Percentiles rank a stretch among this genome's conserved stretches.
Evolutionary conservation across 2,113 vertebrate genomes (phyloP).

Genomic region (Sapayoa aenigma): DNA sequence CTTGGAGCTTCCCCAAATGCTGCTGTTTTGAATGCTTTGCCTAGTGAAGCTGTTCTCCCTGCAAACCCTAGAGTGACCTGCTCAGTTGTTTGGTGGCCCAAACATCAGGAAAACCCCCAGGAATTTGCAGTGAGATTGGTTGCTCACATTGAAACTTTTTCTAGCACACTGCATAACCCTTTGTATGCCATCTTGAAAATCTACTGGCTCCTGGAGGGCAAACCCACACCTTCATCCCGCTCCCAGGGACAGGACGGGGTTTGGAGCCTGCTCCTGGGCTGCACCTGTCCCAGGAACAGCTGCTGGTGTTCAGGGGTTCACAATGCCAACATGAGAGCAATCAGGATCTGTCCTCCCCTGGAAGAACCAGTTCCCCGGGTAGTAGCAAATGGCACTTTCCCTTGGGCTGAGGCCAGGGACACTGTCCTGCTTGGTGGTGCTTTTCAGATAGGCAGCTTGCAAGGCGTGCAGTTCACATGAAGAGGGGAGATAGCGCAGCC

Average conservation of each 20-base stretch:
- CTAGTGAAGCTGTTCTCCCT: background rate
- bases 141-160: background rate
- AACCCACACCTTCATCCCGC: background rate
- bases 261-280: background rate
- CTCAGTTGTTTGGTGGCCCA: background rate
- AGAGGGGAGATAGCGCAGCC: background rate
- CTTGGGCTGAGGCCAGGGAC: background rate
- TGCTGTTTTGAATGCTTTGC: background rate
- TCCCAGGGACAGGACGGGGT: background rate
- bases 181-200: background rate
- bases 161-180: background rate
- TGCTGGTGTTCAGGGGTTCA: background rate
- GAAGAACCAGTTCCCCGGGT: background rate
- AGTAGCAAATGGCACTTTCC: background rate
- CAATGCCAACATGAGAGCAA: background rate
- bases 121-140: background rate
- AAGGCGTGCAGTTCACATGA: background rate
- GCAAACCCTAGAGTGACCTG: background rate
- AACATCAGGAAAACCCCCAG: background rate
- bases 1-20: rapidly evolving
- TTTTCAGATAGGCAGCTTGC: conserved; percentile 13
- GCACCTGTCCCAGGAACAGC: background rate
- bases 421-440: background rate
- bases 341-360: background rate
- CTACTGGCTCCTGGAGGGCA: background rate